These are phyloP conservation scores for Melanophora roralis DNA, from an alignment of 2,888 invertebrate genomes.

Conservation along the genomic window DNA sequence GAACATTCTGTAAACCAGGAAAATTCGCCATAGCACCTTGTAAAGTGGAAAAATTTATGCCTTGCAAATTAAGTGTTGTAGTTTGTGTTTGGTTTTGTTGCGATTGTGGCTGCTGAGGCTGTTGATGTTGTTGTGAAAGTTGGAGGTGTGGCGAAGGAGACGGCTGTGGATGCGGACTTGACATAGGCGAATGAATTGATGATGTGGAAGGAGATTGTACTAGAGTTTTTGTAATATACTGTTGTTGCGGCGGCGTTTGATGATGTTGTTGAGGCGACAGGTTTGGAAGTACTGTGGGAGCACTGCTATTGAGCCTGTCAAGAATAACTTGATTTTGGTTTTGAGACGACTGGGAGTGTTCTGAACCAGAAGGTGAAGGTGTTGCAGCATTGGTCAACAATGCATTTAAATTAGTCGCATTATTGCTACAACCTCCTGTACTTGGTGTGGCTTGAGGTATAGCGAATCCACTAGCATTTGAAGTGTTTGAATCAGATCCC, in stretches of 20 bases:
- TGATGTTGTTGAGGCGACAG: constrained; percentile 74
- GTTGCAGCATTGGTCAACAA: constrained; percentile 78
- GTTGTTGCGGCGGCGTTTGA: constrained; percentile 66
- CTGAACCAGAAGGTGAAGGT: constrained; percentile 74
- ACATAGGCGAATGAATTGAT: constrained; percentile 79
- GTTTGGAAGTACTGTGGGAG: constrained; percentile 70
- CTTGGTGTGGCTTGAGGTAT: constrained; percentile 77
- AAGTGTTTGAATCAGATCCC: constrained; percentile 77
- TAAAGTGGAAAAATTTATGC: constrained; percentile 84
- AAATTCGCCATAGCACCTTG: constrained; percentile 79
- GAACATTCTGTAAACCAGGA: constrained; percentile 85
- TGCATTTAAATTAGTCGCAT: constrained; percentile 76
- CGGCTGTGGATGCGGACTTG: constrained; percentile 79
- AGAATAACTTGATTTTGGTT: constrained; percentile 73
- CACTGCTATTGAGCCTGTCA: constrained; percentile 74
- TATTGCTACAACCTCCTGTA: constrained; percentile 37
- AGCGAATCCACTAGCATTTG: constrained; percentile 78
- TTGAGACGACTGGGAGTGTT: constrained; percentile 74
- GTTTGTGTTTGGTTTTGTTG: constrained; percentile 72
- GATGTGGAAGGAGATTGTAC: constrained; percentile 75
- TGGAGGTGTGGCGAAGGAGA: constrained; percentile 76
- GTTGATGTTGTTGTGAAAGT: constrained; percentile 75
- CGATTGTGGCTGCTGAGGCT: constrained; percentile 75
- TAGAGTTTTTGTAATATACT: constrained; percentile 74
- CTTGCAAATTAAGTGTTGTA: constrained; percentile 81